Evolutionary conservation across 2,113 vertebrate species (phyloP), one percentile per base, ranked within the genome.

Genomic region (Hydropotes inermis): DNA sequence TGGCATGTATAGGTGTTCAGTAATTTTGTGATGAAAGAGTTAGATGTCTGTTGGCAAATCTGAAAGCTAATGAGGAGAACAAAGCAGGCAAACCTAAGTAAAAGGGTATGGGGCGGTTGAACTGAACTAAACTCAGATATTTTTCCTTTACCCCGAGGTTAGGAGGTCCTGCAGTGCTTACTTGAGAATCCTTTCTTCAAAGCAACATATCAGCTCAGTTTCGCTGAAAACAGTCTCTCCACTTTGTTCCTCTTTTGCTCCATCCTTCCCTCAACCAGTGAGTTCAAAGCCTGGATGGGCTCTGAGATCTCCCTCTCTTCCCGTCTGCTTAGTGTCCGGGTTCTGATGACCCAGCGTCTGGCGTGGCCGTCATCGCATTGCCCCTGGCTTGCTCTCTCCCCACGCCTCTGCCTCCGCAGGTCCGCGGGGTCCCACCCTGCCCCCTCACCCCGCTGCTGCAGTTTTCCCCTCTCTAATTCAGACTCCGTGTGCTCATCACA

Each of bases 351-450:
- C 76, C 25, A 21, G 19, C 6, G 1, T 91, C 67, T 50, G 7
- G 1, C 0, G 1, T 33, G 14, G 10, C 13, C 28, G 0, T 19
- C 6, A 6, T 11, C 16, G 3, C 10, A 4, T 28, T 5, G 3
- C 15, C 11, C 2, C 21, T 28, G 2, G 27, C 28, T 14, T 16
- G 60, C 19, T 64, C 17, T 91, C 43, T 82, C 5, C 13, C 36
- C 45, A 16, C 11, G 5, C 47, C 67, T 36, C 54, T 61, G 17
- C 58, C 7, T 33, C 9, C 27, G 82, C 6, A 43, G 2, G 3
- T 5, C 43, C 7, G 1, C 9, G 5, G 30, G 39, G 45, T 87
- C 43, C 47, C 74, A 0, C 36, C 39, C 30, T 33, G 6, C 16
- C 3, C 88, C 16, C 25, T 16, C 13, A 28, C 43, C 8, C 11